Evolutionary conservation across 2,888 invertebrate species (phyloP), one percentile per base, ranked within the genome.

Genomic region (Altica lythri): DNA sequence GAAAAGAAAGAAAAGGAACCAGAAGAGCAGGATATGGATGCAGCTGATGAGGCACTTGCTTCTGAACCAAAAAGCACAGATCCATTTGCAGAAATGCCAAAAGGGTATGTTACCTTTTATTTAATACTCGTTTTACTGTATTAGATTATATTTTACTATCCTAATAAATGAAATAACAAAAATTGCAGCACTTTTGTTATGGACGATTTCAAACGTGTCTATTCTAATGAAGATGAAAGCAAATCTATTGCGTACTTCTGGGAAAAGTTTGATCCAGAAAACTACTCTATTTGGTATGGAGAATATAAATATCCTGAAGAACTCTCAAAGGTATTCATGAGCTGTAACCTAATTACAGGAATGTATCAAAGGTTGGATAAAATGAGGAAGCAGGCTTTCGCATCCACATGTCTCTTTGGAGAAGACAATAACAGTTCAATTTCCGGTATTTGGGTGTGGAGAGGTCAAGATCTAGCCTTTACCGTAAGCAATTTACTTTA

Each of bases 311-410:
- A 92, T 79, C 89, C 90, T 56, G 83, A 94, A 55, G 97, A 99
- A 75, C 84, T 98, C 14, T 81, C 88, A 61, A 90, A 92, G 78
- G 59, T 63, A 1, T 67, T 67, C 45, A 98, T 98, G 98, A 95
- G 94, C 76, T 95, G 96, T 78, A 99, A 99, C 80, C 86, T 99
- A 53, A 95, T 99, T 74, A 85, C 90, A 60, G 94, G 98, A 66
- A 96, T 99, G 96, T 96, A 86, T 83, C 99, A 99, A 80, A 88
- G 99, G 60, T 79, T 99, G 68, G 99, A 99, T 73, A 97, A 96
- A 81, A 89, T 99, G 92, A 87, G 96, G 68, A 99, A 99, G 80
- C 87, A 90, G 74, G 90, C 95, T 1, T 98, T 99, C 77, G 94
- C 91, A 48, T 96, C 95, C 8, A 87, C 92, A 65, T 90, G 92